Conservation (phyloP, 1,140 invertebrate genomes). For the Spodoptera frugiperda region DNA sequence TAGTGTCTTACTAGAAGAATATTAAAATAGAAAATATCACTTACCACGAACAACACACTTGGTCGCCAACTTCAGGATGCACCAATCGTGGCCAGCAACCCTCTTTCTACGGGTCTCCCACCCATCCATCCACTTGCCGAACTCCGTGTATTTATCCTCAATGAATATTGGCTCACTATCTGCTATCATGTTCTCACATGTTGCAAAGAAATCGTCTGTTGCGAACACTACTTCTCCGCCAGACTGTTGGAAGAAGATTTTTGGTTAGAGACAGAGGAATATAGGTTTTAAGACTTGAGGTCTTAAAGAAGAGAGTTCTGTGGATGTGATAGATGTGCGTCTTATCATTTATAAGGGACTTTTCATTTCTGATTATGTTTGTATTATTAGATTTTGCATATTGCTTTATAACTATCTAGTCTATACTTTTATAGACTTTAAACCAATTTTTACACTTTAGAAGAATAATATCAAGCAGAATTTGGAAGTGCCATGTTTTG, state of each 20-base stretch:
- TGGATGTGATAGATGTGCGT: neutral
- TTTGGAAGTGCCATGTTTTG: too few relatives aligned
- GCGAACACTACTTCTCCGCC: slow-evolving; percentile 88
- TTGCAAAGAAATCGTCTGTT: slow-evolving; percentile 90
- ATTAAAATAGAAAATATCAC: too few relatives aligned
- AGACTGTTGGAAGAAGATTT: slow-evolving; percentile 71
- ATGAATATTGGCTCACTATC: slow-evolving; percentile 87
- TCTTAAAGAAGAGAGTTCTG: neutral
- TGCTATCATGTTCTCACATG: slow-evolving; percentile 88
- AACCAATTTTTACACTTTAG: too few relatives aligned
- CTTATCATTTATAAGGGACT: too few relatives aligned
- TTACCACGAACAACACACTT: slow-evolving; percentile 87
- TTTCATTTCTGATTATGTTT: too few relatives aligned
- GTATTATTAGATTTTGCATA: too few relatives aligned
- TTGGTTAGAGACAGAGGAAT: neutral
- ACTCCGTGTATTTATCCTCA: slow-evolving; percentile 88
- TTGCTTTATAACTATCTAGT: too few relatives aligned
- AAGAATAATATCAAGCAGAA: too few relatives aligned
- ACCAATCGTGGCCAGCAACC: slow-evolving; percentile 89
- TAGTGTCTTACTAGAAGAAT: too few relatives aligned
- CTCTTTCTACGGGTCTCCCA: slow-evolving; percentile 90
- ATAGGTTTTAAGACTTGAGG: neutral
- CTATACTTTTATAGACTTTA: too few relatives aligned
- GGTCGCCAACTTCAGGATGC: slow-evolving; percentile 87
- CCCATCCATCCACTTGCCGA: slow-evolving; percentile 91